Percentiles rank a stretch among this genome's conserved stretches.
These are phyloP conservation scores for Tringa solitaria DNA, from an alignment of 2,113 vertebrate genomes.

Conservation along the genomic window DNA sequence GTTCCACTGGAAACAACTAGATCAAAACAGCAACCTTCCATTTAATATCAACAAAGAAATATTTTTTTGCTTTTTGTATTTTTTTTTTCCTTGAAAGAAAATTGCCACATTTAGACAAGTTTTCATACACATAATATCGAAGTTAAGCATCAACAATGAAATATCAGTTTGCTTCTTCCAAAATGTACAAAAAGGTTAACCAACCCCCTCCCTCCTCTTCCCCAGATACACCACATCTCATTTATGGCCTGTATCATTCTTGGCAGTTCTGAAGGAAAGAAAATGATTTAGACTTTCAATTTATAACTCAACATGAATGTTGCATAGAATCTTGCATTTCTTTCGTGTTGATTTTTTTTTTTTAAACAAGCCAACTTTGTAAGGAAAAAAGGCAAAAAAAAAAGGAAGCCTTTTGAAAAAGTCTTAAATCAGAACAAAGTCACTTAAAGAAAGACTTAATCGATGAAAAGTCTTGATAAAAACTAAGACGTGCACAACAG, in stretches of 20 bases:
- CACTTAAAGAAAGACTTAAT: conserved; percentile 15
- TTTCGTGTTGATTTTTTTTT: background rate
- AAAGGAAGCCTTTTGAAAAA: conserved; percentile 62
- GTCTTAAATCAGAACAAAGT: conserved; percentile 56
- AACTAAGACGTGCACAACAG: conserved; percentile 49
- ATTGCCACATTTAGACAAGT: conserved; percentile 67
- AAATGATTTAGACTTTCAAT: conserved; percentile 76
- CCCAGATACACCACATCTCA: conserved; percentile 70
- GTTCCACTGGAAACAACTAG: conserved; percentile 78
- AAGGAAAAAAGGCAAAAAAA: conserved; percentile 32
- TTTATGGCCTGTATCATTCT: conserved; percentile 75
- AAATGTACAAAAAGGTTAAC: conserved; percentile 70
- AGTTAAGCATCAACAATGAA: conserved; percentile 79
- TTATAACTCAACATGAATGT: conserved; percentile 77
- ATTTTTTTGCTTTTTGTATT: conserved; percentile 52
- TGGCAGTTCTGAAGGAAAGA: conserved; percentile 76
- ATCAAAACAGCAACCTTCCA: conserved; percentile 78
- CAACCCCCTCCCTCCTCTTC: conserved; percentile 42
- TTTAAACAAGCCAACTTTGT: conserved; percentile 56
- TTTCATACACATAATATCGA: conserved; percentile 71
- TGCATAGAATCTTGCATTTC: conserved; percentile 89
- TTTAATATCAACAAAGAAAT: conserved; percentile 69
- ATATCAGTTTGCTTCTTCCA: conserved; percentile 59
- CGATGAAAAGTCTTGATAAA: conserved; percentile 13
- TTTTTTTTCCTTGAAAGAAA: conserved; percentile 67